Conservation (phyloP, 2,888 invertebrate species). For the Lasioglossum malachurum region DNA sequence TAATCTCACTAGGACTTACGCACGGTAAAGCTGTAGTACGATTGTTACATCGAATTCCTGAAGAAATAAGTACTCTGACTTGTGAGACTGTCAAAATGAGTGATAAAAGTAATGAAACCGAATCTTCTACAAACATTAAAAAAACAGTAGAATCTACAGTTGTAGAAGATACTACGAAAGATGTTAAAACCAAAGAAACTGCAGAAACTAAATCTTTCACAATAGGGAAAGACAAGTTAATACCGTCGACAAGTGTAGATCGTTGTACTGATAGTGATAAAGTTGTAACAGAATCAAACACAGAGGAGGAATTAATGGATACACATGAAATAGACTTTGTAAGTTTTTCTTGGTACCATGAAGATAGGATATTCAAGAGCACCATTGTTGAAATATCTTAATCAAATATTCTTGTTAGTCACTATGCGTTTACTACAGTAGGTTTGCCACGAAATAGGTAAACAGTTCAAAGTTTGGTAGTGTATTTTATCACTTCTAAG, state of each 20-base stretch:
- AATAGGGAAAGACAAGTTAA: slow-evolving; percentile 4
- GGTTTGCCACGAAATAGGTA: not conserved
- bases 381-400: slow-evolving; percentile 1
- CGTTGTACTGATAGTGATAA: not conserved
- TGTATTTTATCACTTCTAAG: not conserved
- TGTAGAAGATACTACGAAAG: not conserved
- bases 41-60: slow-evolving; percentile 88
- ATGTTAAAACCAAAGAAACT: slow-evolving; percentile 2
- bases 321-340: slow-evolving; percentile 69
- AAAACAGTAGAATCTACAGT: slow-evolving; percentile 5
- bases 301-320: slow-evolving; percentile 20
- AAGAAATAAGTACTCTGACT: slow-evolving; percentile 86
- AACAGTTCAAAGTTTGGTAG: not conserved
- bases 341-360: slow-evolving; percentile 53
- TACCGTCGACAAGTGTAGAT: slow-evolving; percentile 7
- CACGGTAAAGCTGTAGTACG: slow-evolving; percentile 91
- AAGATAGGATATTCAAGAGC: not conserved
- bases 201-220: slow-evolving; percentile 4
- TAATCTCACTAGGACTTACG: slow-evolving; percentile 92
- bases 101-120: not conserved
- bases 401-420: not conserved
- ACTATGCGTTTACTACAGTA: not conserved
- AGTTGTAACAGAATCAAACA: not conserved
- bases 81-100: not conserved
- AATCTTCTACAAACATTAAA: not conserved